These are phyloP conservation scores for Rhinopomastus cyanomelas DNA, from an alignment of 2,113 vertebrate species.

Conservation along the genomic window DNA sequence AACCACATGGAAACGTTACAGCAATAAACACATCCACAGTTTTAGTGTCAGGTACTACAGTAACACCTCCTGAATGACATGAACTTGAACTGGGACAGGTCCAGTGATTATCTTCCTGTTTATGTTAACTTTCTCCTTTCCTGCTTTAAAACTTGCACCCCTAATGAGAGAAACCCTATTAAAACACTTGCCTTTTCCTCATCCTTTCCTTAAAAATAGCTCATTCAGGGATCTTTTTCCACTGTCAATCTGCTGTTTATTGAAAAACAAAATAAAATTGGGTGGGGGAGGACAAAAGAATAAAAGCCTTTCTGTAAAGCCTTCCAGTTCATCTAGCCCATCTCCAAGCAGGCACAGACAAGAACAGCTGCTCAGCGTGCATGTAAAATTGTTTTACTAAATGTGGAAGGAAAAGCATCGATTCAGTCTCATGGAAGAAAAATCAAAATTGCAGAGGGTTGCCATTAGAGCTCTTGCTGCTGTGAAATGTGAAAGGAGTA, in stretches of 20 bases:
- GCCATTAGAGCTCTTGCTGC: conserved; percentile 29
- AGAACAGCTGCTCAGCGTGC: conserved; percentile 29
- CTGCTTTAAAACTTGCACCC: no score
- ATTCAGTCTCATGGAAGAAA: conserved; percentile 8
- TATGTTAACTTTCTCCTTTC: no score
- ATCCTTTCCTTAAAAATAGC: neutral
- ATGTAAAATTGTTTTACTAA: conserved; percentile 53
- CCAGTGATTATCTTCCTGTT: no score
- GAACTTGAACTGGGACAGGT: no score
- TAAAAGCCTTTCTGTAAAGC: neutral
- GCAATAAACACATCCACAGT: no score
- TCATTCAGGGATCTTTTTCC: neutral
- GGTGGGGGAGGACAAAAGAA: neutral
- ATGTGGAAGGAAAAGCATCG: conserved; percentile 5
- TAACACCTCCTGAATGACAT: no score
- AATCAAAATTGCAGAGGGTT: conserved; percentile 29
- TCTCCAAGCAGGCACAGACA: conserved; percentile 27
- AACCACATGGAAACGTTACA: no score
- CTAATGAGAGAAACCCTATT: no score
- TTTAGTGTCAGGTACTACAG: no score
- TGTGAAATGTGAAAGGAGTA: conserved; percentile 41
- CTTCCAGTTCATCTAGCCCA: conserved; percentile 28
- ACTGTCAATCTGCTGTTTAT: neutral
- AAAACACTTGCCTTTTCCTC: neutral
- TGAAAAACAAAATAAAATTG: no score